These are phyloP conservation scores for Carpatolechia fugitivella DNA, from an alignment of 2,888 invertebrate species.

Conservation along the genomic window DNA sequence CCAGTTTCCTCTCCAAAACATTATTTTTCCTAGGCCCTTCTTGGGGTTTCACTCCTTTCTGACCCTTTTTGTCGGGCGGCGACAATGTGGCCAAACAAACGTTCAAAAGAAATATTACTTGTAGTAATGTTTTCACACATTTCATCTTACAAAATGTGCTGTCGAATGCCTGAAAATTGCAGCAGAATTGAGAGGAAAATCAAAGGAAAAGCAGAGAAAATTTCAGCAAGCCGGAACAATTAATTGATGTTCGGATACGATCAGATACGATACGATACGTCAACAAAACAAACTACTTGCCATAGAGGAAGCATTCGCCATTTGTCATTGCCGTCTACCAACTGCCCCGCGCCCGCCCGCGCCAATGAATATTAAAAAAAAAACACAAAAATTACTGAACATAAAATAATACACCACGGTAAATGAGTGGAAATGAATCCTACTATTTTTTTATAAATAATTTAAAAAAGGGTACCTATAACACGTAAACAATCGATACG, in stretches of 20 bases:
- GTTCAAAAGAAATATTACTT: constrained; percentile 54
- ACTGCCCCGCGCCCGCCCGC: no score
- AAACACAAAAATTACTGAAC: no score
- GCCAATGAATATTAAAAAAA: no score
- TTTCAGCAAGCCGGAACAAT: not conserved
- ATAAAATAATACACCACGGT: no score
- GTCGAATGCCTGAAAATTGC: not conserved
- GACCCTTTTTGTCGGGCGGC: constrained; percentile 69
- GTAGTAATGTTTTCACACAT: constrained; percentile 51
- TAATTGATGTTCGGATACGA: not conserved
- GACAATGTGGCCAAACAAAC: constrained; percentile 68
- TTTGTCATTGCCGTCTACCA: no score
- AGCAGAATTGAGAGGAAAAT: not conserved
- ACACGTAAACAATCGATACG: no score
- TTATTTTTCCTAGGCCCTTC: constrained; percentile 81
- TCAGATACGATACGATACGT: no score
- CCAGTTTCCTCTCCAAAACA: constrained; percentile 85
- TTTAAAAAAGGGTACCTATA: no score
- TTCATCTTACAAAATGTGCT: constrained; percentile 47
- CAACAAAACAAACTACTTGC: no score
- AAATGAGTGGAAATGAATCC: no score
- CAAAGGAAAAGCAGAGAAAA: not conserved
- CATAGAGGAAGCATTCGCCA: no score
- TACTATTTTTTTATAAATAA: no score
- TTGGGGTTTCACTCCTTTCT: constrained; percentile 67